Evolutionary conservation across 2,888 invertebrate species (phyloP), one percentile per base, ranked within the genome.

Genomic region (Habrosyne pyritoides): DNA sequence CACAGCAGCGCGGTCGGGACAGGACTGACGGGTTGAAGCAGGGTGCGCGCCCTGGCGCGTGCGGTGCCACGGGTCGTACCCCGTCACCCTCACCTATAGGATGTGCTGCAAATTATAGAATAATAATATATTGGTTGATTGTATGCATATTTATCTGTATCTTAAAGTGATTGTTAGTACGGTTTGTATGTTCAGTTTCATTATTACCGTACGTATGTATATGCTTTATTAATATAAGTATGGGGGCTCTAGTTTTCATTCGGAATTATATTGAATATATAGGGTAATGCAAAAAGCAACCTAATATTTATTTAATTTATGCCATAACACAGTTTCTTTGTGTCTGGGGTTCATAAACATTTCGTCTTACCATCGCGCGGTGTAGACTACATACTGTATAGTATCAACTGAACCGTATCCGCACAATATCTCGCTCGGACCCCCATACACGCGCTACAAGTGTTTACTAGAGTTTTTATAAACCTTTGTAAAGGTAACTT

Each of bases 41-140:
- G 89, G 89, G 89, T 83, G 84, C 77, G 75, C 80, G 77, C 83
- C 86, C 84, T 72, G 89, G 80, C 86, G 81, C 86, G 86, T 87
- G 87, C 84, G 71, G 73, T 72, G 76, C 77, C 82, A 79, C 78
- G 77, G 72, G 76, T 74, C 75, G 71, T 28, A 12, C 28, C 14
- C 69, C 60, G 48, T 56, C 64, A 71, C 71, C 81, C 88, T 86
- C 87, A 80, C 72, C 59, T 75, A 79, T 66, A 81, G 84, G 84
- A 67, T 81, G 83, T 66, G 75, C 67, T 59, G 56, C 3, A 52
- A 51, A 53, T 14, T 6, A 14, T 36, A 3, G 18, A 18, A 18
- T 12, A 42, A 14, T 2, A 42, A 18, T 18, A 10, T 47, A n/a
- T n/a, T n/a, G n/a, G n/a, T n/a, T n/a, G n/a, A n/a, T n/a, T n/a